These are phyloP conservation scores for Lordiphosa fenestrarum DNA, from an alignment of 2,888 invertebrate genomes.

Conservation along the genomic window DNA sequence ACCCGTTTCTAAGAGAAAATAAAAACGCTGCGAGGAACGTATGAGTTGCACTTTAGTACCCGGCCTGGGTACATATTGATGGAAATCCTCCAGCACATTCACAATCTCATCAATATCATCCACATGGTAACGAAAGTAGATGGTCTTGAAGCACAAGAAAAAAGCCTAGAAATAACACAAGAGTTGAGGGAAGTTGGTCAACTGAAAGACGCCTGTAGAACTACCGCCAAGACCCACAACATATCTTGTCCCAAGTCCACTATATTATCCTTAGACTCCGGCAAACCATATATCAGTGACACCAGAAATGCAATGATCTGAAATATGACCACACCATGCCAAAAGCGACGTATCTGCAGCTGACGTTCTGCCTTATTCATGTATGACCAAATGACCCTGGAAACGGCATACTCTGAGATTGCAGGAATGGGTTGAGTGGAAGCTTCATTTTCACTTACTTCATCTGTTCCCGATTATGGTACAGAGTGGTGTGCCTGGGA, in stretches of 20 bases:
- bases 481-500: conserved; percentile 9
- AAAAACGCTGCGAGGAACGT: conserved; percentile 6
- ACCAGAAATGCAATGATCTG: neutral
- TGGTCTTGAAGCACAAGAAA: conserved; percentile 23
- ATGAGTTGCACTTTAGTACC: no score
- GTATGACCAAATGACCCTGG: conserved; percentile 26
- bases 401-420: neutral
- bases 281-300: conserved; percentile 3
- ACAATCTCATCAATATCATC: conserved; percentile 35
- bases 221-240: conserved; percentile 25
- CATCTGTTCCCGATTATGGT: conserved; percentile 2
- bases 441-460: conserved; percentile 1
- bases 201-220: neutral
- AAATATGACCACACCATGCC: conserved; percentile 7
- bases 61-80: neutral
- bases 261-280: conserved; percentile 19
- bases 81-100: conserved; percentile 20
- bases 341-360: neutral
- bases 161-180: conserved; percentile 9
- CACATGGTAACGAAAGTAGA: conserved; percentile 11
- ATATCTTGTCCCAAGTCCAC: conserved; percentile 34
- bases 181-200: no score
- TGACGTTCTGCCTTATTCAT: conserved; percentile 20
- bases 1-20: conserved; percentile 11
- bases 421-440: no score